Evolutionary conservation across 2,113 vertebrate genomes (phyloP).

Genomic region (Poecilia latipinna): DNA sequence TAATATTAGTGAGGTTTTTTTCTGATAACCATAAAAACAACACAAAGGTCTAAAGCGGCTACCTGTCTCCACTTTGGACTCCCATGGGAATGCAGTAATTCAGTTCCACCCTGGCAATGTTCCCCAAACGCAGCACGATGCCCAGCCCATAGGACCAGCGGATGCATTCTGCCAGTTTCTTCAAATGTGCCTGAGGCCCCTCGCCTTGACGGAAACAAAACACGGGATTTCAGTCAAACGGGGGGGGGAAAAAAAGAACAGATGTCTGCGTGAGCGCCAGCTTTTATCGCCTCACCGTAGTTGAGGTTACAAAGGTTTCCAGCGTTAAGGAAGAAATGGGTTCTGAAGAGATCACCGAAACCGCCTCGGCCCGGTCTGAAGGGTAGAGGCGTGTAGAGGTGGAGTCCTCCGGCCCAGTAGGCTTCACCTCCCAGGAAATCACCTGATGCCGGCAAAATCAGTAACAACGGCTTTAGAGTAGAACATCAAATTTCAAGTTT

Average conservation of each 20-base stretch:
- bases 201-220: constrained; percentile 81
- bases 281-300: constrained; percentile 83
- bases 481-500: constrained; percentile 10
- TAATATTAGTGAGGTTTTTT: not conserved
- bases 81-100: constrained; percentile 99
- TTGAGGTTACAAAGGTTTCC: constrained; percentile 98
- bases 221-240: not conserved
- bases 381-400: constrained; percentile 94
- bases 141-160: constrained; percentile 96
- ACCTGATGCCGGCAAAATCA: constrained; percentile 78
- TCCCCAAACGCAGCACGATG: constrained; percentile 91
- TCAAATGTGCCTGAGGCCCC: constrained; percentile 89
- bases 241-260: not conserved
- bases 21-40: not conserved
- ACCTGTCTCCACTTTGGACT: constrained; percentile 95
- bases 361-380: constrained; percentile 93
- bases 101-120: constrained; percentile 94
- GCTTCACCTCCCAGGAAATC: constrained; percentile 96
- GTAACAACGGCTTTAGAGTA: constrained; percentile 21
- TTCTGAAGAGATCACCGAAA: constrained; percentile 95
- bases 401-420: constrained; percentile 94
- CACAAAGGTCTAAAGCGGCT: not conserved
- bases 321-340: constrained; percentile 97
- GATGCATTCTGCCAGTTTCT: constrained; percentile 89
- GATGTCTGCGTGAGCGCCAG: not conserved